Base-by-base conservation (phyloP, 2,113 vertebrate species). In the Scatophagus argus region DNA sequence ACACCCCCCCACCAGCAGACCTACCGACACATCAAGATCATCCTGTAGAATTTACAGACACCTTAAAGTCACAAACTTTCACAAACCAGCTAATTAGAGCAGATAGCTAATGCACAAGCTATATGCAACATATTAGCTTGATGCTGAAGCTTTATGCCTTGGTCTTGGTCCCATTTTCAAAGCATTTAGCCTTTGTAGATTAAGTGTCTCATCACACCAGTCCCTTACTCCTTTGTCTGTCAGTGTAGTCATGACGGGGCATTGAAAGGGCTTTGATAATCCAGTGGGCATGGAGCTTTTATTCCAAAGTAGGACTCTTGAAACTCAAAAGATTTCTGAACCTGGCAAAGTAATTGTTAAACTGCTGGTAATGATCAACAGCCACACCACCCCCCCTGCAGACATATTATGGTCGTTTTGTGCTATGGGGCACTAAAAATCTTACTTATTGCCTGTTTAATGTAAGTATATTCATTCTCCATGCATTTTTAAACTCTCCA, bases 401-500 rank as follows among this genome's bases (percentile, higher is more conserved):
- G 65, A 80, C 47, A 73, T 1, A 39, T 67, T 70, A 55, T 10
- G 29, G 41, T 47, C 32, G n/a, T 56, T 81, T 73, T 63, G 39
- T 49, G 43, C 65, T 36, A 58, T 25, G 17, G 23, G 58, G 25
- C 13, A 43, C n/a, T 61, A 39, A 64, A 60, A 80, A 36, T 44
- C 32, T 3, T 27, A 70, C 63, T 49, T 47, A 21, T 19, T 58
- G 54, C 71, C 23, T 69, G 38, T 66, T 73, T 61, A 81, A 73
- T 66, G 47, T 29, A 25, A 81, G 63, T 44, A 29, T 58, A 77
- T 78, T 79, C 46, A 77, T 82, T 74, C 29, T 52, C 3, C 23
- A 10, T 64, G 56, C 19, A 9, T 79, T n/a, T 62, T 41, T 56
- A 34, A 59, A 82, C 16, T 83, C 61, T 80, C 21, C 55, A 76